A percentile compares a stretch with the other conserved stretches of the same genome.
phyloP scores from a whole-genome alignment of 2,888 invertebrate species.

The Vesta saturnalis region DNA sequence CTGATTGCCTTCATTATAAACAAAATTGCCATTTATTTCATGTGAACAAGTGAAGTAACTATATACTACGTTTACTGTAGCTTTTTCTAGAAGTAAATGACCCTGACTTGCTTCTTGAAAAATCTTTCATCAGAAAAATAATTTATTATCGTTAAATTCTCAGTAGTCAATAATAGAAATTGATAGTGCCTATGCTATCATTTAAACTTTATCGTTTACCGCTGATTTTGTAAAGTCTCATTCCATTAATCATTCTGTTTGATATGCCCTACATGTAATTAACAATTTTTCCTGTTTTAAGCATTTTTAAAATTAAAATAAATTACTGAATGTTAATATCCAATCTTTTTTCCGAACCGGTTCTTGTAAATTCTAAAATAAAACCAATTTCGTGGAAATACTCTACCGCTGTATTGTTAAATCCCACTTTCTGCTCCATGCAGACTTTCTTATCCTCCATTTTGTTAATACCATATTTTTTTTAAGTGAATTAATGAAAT shows the following conservation, averaged over 20 bases:
- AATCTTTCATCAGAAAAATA: constrained; percentile 25
- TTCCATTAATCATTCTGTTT: no score
- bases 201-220: not conserved
- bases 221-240: not conserved
- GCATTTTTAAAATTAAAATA: no score
- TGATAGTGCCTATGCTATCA: constrained; percentile 18
- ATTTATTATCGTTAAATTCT: constrained; percentile 32
- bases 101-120: constrained; percentile 33
- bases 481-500: no score
- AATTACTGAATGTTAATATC: no score
- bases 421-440: not conserved
- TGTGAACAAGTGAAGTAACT: not conserved
- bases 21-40: not conserved
- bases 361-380: no score
- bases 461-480: no score
- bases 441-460: no score
- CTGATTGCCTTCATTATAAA: constrained; percentile 2
- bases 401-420: no score
- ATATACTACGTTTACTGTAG: constrained; percentile 9
- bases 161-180: constrained; percentile 21
- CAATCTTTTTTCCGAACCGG: no score
- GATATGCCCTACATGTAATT: no score
- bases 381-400: no score
- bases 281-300: no score
- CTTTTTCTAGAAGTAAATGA: constrained; percentile 32